phyloP scores from a whole-genome alignment of 2,888 invertebrate species.

The Anodontia alba region DNA sequence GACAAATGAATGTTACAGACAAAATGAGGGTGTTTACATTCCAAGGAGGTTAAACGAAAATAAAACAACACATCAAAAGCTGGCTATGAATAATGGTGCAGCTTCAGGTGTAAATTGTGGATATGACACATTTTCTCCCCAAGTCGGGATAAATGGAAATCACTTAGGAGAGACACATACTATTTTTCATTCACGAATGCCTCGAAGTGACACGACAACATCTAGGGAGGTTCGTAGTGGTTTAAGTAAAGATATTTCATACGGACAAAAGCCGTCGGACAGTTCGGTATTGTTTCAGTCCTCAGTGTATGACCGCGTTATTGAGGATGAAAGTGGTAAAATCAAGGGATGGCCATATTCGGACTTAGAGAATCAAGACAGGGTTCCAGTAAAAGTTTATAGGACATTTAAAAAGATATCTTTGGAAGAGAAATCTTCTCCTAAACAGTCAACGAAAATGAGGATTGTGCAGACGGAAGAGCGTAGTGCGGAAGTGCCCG shows the following conservation, averaged over 20 bases:
- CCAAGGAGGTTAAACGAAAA: conserved; percentile 25
- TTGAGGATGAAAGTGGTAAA: conserved; percentile 57
- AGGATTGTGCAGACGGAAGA: conserved; percentile 54
- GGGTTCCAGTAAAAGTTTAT: conserved; percentile 51
- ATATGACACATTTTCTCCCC: conserved; percentile 7
- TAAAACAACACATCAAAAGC: conserved; percentile 36
- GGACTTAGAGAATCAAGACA: conserved; percentile 53
- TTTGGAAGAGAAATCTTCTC: background rate
- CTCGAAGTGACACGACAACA: conserved; percentile 28
- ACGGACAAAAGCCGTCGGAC: conserved; percentile 7
- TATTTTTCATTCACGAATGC: conserved; percentile 29
- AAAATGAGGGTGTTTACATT: conserved; percentile 39
- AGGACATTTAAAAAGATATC: conserved; percentile 33
- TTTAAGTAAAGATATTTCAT: conserved; percentile 9
- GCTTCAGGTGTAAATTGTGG: conserved; percentile 25
- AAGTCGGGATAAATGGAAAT: conserved; percentile 26
- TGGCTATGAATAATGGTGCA: conserved; percentile 43
- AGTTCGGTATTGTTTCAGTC: conserved; percentile 32
- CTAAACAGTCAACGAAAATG: conserved; percentile 36
- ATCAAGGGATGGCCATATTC: conserved; percentile 59
- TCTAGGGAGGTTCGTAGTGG: conserved; percentile 18
- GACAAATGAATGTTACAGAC: conserved; percentile 50
- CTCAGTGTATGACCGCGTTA: conserved; percentile 49
- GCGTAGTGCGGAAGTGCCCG: conserved; percentile 55
- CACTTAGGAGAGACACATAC: conserved; percentile 30